Base-by-base conservation (phyloP, 2,888 invertebrate genomes). In the Mesopsocus fuscifrons region DNA sequence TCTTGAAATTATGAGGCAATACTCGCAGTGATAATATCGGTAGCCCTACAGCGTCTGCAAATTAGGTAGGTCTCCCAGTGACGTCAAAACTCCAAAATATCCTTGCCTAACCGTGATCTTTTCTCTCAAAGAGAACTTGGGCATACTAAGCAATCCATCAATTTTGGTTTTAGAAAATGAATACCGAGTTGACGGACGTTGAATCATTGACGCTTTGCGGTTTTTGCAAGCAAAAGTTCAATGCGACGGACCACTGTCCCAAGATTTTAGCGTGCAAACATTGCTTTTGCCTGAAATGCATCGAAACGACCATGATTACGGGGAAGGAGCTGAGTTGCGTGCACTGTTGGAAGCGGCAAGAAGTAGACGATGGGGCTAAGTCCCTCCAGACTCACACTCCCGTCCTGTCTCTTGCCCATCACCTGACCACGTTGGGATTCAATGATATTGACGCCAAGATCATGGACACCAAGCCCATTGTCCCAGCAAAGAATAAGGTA, bases 121-220 rank as follows among this genome's bases (percentile, higher is more conserved):
- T n/a, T n/a, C n/a, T n/a, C n/a, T n/a, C n/a, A n/a, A n/a, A n/a
- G n/a, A n/a, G n/a, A n/a, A n/a, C n/a, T n/a, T n/a, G n/a, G n/a
- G n/a, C n/a, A n/a, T n/a, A n/a, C n/a, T n/a, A n/a, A n/a, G n/a
- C n/a, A n/a, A n/a, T n/a, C n/a, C n/a, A n/a, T n/a, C n/a, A n/a
- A n/a, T n/a, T n/a, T n/a, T n/a, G n/a, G n/a, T 26, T 26, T 11
- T 9, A 11, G 26, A 54, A 65, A 64, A 60, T 60, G 61, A 72
- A 72, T 65, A 65, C 68, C 60, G 63, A 65, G 52, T 65, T 71
- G 57, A 70, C 71, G 54, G 75, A 77, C 61, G 67, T 78, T 59
- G 78, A 78, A 62, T 77, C 77, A 64, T 66, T 79, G 59, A 74
- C 76, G 59, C 64, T 74, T 55, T 77, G 83, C 68, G 74, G 76